Evolutionary conservation across 2,113 vertebrate species (phyloP).

Genomic region (Solea solea): DNA sequence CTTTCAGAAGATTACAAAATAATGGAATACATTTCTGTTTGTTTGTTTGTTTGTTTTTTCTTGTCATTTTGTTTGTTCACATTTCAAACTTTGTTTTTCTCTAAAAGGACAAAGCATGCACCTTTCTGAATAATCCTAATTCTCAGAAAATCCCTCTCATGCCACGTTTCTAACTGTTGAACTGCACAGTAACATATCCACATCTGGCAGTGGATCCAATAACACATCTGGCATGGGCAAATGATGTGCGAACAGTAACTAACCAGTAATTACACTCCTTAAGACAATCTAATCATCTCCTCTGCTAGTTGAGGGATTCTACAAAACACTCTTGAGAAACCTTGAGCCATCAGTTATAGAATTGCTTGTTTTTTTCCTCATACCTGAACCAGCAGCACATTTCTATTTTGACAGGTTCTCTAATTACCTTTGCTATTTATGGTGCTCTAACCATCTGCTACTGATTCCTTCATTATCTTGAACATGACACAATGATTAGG

Average conservation of each 20-base stretch:
- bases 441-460: conserved; percentile 83
- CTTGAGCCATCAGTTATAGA: conserved; percentile 62
- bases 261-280: conserved; percentile 38
- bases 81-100: too few species aligned
- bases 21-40: background rate
- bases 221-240: conserved; percentile 48
- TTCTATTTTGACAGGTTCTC: conserved; percentile 84
- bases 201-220: conserved; percentile 34
- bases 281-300: conserved; percentile 50
- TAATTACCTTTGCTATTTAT: conserved; percentile 92
- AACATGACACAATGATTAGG: conserved; percentile 92
- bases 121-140: too few species aligned
- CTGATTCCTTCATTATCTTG: conserved; percentile 92
- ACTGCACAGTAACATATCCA: conserved; percentile 12
- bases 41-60: background rate
- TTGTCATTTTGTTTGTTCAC: background rate
- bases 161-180: conserved; percentile 14
- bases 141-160: background rate
- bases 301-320: conserved; percentile 40
- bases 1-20: conserved; percentile 25
- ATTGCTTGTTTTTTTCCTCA: conserved; percentile 47
- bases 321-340: conserved; percentile 47
- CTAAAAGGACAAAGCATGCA: too few species aligned
- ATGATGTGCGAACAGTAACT: conserved; percentile 35
- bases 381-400: conserved; percentile 71